Conservation (phyloP, 2,113 vertebrate species). For the Eretmochelys imbricata region DNA sequence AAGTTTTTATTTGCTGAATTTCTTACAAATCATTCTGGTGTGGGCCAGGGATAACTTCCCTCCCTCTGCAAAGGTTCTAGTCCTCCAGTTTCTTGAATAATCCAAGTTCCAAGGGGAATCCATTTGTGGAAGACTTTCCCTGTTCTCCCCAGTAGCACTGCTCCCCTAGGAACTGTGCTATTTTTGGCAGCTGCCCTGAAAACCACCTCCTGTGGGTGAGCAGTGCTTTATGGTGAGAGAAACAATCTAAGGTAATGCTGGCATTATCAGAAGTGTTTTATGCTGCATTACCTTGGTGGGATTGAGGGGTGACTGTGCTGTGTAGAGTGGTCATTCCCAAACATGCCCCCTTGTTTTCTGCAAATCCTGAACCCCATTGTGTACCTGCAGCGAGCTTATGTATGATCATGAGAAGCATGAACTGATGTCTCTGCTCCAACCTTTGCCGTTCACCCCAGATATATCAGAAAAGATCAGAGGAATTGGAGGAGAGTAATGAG, state of each 20-base stretch:
- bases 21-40: background rate
- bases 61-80: background rate
- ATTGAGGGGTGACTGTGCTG: background rate
- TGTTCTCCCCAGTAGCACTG: background rate
- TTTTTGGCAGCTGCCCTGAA: constrained; percentile 33
- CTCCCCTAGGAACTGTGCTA: background rate
- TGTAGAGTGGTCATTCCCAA: background rate
- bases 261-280: background rate
- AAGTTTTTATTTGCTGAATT: background rate
- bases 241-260: background rate
- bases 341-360: background rate
- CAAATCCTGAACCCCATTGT: background rate
- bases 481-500: background rate
- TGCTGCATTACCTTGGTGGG: background rate
- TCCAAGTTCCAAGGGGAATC: constrained; percentile 15
- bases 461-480: background rate
- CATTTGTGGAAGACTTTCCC: background rate
- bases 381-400: background rate
- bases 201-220: background rate
- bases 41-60: background rate
- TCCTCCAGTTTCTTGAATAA: background rate
- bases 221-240: background rate
- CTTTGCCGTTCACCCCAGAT: background rate
- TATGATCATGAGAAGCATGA: background rate
- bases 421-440: background rate